phyloP scores from a whole-genome alignment of 2,797 vertebrate species.

The Poeciliopsis infans region DNA sequence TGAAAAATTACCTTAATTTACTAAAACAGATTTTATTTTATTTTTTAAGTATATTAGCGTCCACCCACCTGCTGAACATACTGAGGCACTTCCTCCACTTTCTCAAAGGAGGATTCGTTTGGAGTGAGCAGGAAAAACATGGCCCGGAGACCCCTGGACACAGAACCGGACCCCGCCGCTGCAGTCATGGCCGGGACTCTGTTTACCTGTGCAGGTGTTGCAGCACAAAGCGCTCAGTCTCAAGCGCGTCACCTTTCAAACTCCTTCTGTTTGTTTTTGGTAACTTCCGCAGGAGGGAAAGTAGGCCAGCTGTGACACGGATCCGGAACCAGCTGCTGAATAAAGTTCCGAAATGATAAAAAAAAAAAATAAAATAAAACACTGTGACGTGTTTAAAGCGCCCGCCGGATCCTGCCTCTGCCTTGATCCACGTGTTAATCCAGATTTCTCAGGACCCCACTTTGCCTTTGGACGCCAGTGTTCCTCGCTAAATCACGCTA shows the following conservation, averaged over 20 bases:
- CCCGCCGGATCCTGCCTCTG: not conserved
- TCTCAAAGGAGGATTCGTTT: constrained; percentile 84
- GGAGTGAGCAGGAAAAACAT: constrained; percentile 86
- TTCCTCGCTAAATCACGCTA: fast-evolving
- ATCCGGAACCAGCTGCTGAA: not conserved
- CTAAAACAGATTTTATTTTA: not conserved
- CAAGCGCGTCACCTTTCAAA: not conserved
- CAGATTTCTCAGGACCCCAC: fast-evolving
- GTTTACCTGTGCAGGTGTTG: constrained; percentile 50
- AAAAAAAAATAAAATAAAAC: not conserved
- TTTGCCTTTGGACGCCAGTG: not conserved
- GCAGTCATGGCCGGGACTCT: constrained; percentile 43
- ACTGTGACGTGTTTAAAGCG: not conserved
- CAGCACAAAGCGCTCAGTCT: not conserved
- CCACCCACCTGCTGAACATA: constrained; percentile 89
- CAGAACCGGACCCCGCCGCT: constrained; percentile 18
- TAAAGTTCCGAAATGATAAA: constrained; percentile 3
- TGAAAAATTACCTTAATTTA: not conserved
- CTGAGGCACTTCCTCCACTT: constrained; percentile 84
- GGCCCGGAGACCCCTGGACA: constrained; percentile 77
- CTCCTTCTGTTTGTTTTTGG: not conserved
- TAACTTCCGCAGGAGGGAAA: constrained; percentile 1
- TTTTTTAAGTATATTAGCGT: not conserved
- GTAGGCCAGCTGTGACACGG: constrained; percentile 32
- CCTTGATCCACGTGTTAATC: fast-evolving